Evolutionary conservation across 2,888 invertebrate genomes (phyloP), one percentile per base, ranked within the genome.

Genomic region (Eupithecia inturbata): DNA sequence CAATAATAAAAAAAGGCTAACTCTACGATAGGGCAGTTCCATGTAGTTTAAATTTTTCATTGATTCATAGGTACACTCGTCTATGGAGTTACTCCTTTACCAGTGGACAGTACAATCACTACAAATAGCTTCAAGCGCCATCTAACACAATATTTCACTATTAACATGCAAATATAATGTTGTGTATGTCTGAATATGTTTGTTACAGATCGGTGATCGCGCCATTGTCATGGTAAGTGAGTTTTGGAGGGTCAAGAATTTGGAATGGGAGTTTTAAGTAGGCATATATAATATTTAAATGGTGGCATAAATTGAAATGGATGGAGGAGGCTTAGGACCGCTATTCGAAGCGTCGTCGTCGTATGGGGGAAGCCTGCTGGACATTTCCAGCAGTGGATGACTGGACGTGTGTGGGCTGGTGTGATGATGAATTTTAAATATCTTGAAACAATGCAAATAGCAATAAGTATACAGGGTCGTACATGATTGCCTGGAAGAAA

Each of bases 121-220:
- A 19, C 19, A 10, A 53, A 16, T 19, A 16, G 53, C 78, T 77
- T 33, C 76, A 73, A 84, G 72, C 79, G 14, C 67, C 82, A 77
- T 79, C 66, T 74, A 73, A 64, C 73, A 39, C 70, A 31, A 63
- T 73, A 77, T 63, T 70, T 45, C 76, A 39, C 22, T 68, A 73
- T 87, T 87, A 70, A 67, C 76, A 88, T 88, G 87, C 57, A 80
- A 88, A 88, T 88, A 71, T 83, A 71, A 82, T 77, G 79, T 69
- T 67, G 26, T 63, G 41, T 73, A 60, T 66, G 39, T 41, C 67
- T 69, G 69, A 41, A 66, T 70, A 22, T 80, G 80, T 83, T 84
- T 85, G 85, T 77, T 88, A 74, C 88, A 88, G 87, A 82, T 77
- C 76, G 73, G 75, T 75, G 77, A 76, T 72, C 70, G 39, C 45